Conservation (phyloP, 2,797 vertebrate species). For the Merluccius polli region DNA sequence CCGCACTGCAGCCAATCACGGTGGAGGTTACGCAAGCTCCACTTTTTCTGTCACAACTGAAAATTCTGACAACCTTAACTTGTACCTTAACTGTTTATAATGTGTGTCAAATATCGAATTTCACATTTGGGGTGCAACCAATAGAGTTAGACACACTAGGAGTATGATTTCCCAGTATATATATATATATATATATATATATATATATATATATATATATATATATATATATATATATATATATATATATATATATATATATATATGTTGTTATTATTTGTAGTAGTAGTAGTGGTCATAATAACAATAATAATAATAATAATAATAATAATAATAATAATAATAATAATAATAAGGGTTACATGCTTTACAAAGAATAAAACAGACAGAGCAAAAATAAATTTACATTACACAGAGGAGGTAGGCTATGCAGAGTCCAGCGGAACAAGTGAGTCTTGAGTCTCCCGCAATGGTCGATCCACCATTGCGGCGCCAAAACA, state of each 20-base stretch:
- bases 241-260: background rate
- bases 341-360: background rate
- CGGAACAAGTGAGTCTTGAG: no score
- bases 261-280: background rate
- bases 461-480: no score
- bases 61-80: background rate
- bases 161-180: background rate
- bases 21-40: background rate
- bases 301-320: no score
- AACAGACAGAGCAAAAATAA: no score
- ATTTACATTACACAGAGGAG: no score
- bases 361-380: no score
- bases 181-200: background rate
- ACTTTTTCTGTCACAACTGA: background rate
- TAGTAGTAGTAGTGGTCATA: no score
- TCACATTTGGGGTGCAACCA: background rate
- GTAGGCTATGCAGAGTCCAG: no score
- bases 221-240: background rate
- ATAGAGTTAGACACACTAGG: background rate
- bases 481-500: no score
- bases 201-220: background rate
- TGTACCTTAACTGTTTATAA: background rate
- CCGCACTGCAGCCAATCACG: background rate
- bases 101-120: background rate
- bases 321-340: background rate